phyloP scores from a whole-genome alignment of 2,888 invertebrate species.

The Cyaniris semiargus region DNA sequence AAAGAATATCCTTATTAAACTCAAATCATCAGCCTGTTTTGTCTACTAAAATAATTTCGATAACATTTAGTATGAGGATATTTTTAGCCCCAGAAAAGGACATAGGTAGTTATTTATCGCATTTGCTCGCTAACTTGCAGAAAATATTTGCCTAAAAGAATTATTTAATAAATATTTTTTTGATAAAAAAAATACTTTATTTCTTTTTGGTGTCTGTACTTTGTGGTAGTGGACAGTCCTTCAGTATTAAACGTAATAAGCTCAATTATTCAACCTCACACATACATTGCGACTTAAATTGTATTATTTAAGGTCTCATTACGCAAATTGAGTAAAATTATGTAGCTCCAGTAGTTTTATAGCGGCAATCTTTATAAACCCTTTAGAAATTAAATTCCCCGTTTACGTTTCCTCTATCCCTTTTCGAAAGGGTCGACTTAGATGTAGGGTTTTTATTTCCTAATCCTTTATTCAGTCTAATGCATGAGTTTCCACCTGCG shows the following conservation, averaged over 20 bases:
- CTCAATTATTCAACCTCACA: constrained; percentile 17
- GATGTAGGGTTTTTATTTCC: not conserved
- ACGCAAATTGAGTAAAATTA: constrained; percentile 13
- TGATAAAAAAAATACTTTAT: not conserved
- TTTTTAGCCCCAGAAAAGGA: no score
- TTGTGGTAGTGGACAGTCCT: not conserved
- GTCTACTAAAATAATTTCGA: no score
- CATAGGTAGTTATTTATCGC: no score
- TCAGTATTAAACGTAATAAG: constrained; percentile 3
- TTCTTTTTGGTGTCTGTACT: not conserved
- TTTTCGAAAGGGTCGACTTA: constrained; percentile 3
- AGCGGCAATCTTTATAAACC: not conserved
- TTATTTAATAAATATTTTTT: not conserved
- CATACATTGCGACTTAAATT: not conserved
- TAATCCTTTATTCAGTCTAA: not conserved
- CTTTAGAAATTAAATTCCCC: not conserved
- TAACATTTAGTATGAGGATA: no score
- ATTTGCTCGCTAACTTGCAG: no score
- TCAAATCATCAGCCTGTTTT: no score
- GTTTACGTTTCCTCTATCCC: not conserved
- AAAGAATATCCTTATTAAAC: no score
- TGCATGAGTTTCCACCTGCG: not conserved
- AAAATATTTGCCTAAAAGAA: no score
- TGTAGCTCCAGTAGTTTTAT: constrained; percentile 10
- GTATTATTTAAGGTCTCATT: constrained; percentile 25